Evolutionary conservation across 2,888 invertebrate species (phyloP).

Genomic region (Neelides folsomi): DNA sequence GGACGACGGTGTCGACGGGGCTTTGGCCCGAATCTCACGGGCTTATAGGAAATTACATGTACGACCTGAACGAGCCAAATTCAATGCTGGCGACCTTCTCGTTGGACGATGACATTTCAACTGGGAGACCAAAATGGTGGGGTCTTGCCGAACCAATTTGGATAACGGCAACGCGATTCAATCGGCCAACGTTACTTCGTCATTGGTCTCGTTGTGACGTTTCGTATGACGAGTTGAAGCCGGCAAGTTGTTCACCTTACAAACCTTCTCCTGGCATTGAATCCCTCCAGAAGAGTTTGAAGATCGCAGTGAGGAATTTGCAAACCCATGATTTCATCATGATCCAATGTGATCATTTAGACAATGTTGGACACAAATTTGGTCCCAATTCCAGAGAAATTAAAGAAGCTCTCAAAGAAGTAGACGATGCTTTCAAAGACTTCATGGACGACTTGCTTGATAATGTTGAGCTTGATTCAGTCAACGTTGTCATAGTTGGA

Average conservation of each 20-base stretch:
- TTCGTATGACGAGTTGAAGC: conserved; percentile 29
- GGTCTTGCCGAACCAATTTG: conserved; percentile 34
- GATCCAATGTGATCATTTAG: conserved; percentile 34
- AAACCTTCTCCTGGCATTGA: conserved; percentile 15
- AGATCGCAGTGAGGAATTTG: conserved; percentile 24
- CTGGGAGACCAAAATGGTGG: conserved; percentile 32
- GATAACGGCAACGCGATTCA: conserved; percentile 34
- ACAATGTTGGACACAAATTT: conserved; percentile 34
- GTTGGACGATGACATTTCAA: conserved; percentile 20
- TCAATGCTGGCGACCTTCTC: conserved; percentile 8
- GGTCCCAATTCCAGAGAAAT: conserved; percentile 35
- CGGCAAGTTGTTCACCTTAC: conserved; percentile 24
- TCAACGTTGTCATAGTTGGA: conserved; percentile 36
- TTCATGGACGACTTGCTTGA: conserved; percentile 34
- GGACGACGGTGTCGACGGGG: conserved; percentile 34
- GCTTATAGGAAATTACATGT: conserved; percentile 37
- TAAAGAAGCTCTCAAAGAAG: conserved; percentile 33
- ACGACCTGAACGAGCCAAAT: conserved; percentile 34
- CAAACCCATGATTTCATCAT: conserved; percentile 29
- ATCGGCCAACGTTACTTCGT: conserved; percentile 25
- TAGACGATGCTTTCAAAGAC: conserved; percentile 33
- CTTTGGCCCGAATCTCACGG: conserved; percentile 36
- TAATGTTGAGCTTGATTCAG: conserved; percentile 29
- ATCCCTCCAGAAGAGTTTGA: conserved; percentile 29
- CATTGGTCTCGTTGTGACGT: conserved; percentile 34